phyloP scores from a whole-genome alignment of 2,113 vertebrate genomes.

The Rana temporaria region DNA sequence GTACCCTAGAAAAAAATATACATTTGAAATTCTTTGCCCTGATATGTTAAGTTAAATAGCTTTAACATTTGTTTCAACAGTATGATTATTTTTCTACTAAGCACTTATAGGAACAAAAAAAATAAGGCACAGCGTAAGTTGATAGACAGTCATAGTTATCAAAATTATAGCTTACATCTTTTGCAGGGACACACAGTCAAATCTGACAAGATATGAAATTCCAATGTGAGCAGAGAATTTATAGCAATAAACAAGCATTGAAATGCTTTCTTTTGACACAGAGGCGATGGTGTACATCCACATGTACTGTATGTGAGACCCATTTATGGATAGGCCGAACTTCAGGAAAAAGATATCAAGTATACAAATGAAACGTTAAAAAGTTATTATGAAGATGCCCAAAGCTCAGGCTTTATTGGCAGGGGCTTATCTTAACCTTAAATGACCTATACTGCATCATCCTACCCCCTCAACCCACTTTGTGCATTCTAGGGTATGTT shows the following conservation, averaged over 20 bases:
- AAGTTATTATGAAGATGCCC: not conserved
- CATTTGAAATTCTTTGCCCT: constrained; percentile 22
- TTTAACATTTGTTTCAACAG: constrained; percentile 46
- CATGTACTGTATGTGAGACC: not conserved
- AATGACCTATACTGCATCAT: too few relatives aligned
- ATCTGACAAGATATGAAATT: constrained; percentile 26
- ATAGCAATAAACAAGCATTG: not conserved
- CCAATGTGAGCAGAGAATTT: constrained; percentile 33
- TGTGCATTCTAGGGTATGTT: too few relatives aligned
- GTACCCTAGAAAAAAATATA: constrained; percentile 15
- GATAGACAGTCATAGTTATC: constrained; percentile 43
- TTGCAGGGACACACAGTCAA: constrained; percentile 12
- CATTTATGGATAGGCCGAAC: not conserved
- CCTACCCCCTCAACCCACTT: too few relatives aligned
- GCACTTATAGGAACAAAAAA: constrained; percentile 35
- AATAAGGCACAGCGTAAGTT: not conserved
- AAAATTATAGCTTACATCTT: constrained; percentile 43
- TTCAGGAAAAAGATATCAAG: not conserved
- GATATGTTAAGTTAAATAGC: constrained; percentile 46
- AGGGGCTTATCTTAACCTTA: too few relatives aligned
- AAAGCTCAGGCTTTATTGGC: not conserved
- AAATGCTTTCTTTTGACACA: not conserved
- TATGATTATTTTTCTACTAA: constrained; percentile 45
- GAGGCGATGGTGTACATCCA: not conserved
- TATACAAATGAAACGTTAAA: not conserved